Evolutionary conservation across 2,797 vertebrate species (phyloP).

Genomic region (Miichthys miiuy): DNA sequence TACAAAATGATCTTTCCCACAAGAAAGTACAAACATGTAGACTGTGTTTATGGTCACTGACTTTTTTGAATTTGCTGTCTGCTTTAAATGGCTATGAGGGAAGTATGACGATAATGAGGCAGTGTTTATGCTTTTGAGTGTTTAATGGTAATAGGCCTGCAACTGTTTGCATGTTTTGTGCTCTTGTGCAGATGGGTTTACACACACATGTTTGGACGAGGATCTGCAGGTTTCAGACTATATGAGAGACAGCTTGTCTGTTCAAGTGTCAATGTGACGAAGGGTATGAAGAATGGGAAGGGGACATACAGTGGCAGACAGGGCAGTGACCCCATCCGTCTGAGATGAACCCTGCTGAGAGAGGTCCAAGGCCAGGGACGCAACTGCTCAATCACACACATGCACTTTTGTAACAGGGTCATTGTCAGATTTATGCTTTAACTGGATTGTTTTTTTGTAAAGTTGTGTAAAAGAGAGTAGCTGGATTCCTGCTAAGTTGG

Average conservation of each 20-base stretch:
- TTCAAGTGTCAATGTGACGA: slow-evolving; percentile 62
- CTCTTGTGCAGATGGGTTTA: slow-evolving; percentile 34
- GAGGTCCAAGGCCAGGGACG: slow-evolving; percentile 64
- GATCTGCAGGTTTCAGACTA: slow-evolving; percentile 43
- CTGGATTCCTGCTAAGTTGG: no score
- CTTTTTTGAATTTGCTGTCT: slow-evolving; percentile 78
- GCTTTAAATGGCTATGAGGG: slow-evolving; percentile 67
- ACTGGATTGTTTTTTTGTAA: not conserved
- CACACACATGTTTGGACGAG: slow-evolving; percentile 41
- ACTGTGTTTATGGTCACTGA: slow-evolving; percentile 84
- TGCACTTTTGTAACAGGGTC: slow-evolving; percentile 13
- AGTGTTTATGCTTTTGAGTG: slow-evolving; percentile 67
- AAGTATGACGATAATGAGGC: slow-evolving; percentile 68
- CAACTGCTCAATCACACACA: slow-evolving; percentile 65
- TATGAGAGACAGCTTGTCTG: slow-evolving; percentile 52
- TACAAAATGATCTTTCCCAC: slow-evolving; percentile 84
- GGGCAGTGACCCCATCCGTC: slow-evolving; percentile 77
- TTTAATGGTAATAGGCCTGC: slow-evolving; percentile 57
- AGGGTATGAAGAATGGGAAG: slow-evolving; percentile 69
- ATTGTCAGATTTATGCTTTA: slow-evolving; percentile 24
- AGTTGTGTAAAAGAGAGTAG: not conserved
- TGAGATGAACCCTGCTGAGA: slow-evolving; percentile 77
- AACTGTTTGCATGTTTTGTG: slow-evolving; percentile 60
- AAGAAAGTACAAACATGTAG: slow-evolving; percentile 79
- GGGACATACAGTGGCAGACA: slow-evolving; percentile 73